phyloP scores from a whole-genome alignment of 1,140 invertebrate genomes.

The Microplitis demolitor region DNA sequence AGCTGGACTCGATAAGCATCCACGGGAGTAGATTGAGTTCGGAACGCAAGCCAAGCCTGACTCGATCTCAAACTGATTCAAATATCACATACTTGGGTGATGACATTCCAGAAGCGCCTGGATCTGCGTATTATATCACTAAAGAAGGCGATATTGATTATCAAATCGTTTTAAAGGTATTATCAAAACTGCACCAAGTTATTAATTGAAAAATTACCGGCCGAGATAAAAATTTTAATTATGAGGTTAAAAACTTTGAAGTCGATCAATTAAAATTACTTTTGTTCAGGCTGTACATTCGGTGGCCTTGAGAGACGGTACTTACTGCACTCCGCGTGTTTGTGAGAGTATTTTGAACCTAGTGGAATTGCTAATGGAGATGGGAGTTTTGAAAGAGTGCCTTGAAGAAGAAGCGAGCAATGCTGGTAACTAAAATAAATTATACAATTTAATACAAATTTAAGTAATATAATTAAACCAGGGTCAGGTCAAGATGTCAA shows the following conservation, averaged over 20 bases:
- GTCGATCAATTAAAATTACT: too few species aligned
- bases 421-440: slow-evolving; percentile 31
- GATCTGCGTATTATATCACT: slow-evolving; percentile 90
- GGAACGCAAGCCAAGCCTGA: slow-evolving; percentile 73
- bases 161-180: slow-evolving; percentile 85
- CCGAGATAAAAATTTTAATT: slow-evolving; percentile 21
- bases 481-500: slow-evolving; percentile 30
- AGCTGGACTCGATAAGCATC: slow-evolving; percentile 75
- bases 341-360: slow-evolving; percentile 90
- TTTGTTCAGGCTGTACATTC: slow-evolving; percentile 78
- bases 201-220: background rate
- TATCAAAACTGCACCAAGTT: background rate
- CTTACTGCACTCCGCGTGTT: slow-evolving; percentile 80
- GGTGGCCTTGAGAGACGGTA: slow-evolving; percentile 76
- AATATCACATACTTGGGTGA: slow-evolving; percentile 87
- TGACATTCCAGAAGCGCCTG: slow-evolving; percentile 83
- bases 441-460: background rate
- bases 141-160: slow-evolving; percentile 93
- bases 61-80: slow-evolving; percentile 91
- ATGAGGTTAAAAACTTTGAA: too few species aligned
- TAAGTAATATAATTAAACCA: slow-evolving; percentile 1
- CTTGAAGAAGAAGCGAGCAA: slow-evolving; percentile 56
- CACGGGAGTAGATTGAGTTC: slow-evolving; percentile 66
- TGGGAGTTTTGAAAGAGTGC: slow-evolving; percentile 76
- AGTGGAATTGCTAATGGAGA: slow-evolving; percentile 85